A percentile compares a stretch with the other conserved stretches of the same genome.
phyloP scores from a whole-genome alignment of 2,113 vertebrate genomes.

The Monopterus albus region DNA sequence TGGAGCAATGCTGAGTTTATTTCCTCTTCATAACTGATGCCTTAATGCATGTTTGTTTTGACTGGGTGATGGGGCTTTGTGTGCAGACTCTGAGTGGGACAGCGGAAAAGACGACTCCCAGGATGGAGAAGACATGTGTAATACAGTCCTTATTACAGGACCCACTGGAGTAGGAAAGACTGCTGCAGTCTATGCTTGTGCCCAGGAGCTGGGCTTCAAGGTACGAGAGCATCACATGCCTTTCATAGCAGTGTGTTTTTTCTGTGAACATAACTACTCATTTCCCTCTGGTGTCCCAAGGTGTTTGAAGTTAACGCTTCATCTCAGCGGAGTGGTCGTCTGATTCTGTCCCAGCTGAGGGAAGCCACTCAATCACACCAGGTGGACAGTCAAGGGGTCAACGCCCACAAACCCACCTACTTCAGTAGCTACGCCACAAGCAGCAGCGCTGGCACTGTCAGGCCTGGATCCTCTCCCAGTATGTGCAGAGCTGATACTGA shows the following conservation, averaged over 20 bases:
- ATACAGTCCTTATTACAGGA: constrained; percentile 93
- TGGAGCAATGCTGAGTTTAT: neutral
- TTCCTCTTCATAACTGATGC: neutral
- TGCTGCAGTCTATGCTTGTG: constrained; percentile 95
- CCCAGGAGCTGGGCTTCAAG: constrained; percentile 98
- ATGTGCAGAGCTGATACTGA: constrained; percentile 11
- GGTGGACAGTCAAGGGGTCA: constrained; percentile 93
- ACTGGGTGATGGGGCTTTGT: neutral
- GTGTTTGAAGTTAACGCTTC: constrained; percentile 99
- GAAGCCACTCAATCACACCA: constrained; percentile 99
- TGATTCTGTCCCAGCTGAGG: constrained; percentile 94
- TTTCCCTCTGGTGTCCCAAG: constrained; percentile 67
- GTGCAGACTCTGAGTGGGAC: constrained; percentile 82
- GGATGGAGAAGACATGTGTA: constrained; percentile 87
- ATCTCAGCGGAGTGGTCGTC: constrained; percentile 93
- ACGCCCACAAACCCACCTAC: constrained; percentile 89
- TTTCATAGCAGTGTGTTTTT: too few species aligned
- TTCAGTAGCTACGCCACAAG: constrained; percentile 84
- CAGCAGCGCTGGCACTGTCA: constrained; percentile 40
- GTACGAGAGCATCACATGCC: constrained; percentile 68
- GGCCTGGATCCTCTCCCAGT: constrained; percentile 76
- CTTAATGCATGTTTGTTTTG: neutral
- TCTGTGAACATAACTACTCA: neutral
- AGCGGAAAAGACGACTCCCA: constrained; percentile 76
- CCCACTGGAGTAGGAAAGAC: constrained; percentile 96